Evolutionary conservation across 2,797 vertebrate species (phyloP).

Genomic region (Amblyraja radiata): DNA sequence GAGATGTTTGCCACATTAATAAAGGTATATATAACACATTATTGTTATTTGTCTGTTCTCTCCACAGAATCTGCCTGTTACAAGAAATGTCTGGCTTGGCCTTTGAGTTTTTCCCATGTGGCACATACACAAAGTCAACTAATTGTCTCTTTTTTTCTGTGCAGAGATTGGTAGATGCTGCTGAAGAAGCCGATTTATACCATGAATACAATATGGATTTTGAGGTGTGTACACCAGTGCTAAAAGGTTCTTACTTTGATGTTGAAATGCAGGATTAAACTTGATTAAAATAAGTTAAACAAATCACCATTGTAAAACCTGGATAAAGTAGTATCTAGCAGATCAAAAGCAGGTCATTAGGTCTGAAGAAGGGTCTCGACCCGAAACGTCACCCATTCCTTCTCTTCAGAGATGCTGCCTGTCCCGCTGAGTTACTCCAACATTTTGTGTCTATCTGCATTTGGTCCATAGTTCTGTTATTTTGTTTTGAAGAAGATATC

Average conservation of each 20-base stretch:
- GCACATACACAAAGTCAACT: background rate
- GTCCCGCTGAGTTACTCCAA: no score
- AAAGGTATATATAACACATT: no score
- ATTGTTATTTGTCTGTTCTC: background rate
- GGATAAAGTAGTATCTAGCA: background rate
- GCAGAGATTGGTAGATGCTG: slow-evolving; percentile 80
- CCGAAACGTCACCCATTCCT: no score
- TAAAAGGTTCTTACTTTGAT: background rate
- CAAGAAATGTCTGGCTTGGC: background rate
- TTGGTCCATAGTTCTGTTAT: background rate
- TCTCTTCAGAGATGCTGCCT: no score
- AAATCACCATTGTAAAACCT: background rate
- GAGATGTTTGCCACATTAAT: no score
- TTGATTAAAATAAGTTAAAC: background rate
- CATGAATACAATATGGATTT: slow-evolving; percentile 84
- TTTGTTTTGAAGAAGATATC: background rate
- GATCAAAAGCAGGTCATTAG: background rate
- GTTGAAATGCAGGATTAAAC: background rate
- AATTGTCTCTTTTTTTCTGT: slow-evolving; percentile 40
- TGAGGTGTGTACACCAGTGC: slow-evolving; percentile 59
- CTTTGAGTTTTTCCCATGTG: background rate
- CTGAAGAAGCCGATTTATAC: slow-evolving; percentile 86
- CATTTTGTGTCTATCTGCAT: background rate
- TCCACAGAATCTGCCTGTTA: background rate
- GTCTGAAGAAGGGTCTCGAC: no score